A percentile compares a stretch with the other conserved stretches of the same genome.
phyloP scores from a whole-genome alignment of 53 echinoderm and acorn worm species.

The Mesocentrotus franciscanus region DNA sequence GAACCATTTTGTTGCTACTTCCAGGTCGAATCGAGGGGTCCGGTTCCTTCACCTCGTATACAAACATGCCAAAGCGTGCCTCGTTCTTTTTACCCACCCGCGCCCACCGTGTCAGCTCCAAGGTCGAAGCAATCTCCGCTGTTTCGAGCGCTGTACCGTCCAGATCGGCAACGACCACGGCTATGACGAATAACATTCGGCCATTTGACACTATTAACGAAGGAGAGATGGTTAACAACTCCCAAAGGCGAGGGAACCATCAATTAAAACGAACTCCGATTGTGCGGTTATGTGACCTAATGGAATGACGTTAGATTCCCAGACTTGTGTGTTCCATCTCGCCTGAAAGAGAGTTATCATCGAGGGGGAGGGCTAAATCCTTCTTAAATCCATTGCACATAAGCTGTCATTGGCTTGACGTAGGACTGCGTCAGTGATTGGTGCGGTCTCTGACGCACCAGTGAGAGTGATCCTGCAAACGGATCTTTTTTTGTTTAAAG shows the following conservation, averaged over 20 bases:
- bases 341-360: neutral
- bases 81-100: neutral
- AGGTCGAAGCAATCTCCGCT: conserved; percentile 21
- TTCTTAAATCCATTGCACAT: neutral
- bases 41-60: conserved; percentile 53
- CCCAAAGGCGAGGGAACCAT: neutral
- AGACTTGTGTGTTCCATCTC: neutral
- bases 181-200: neutral
- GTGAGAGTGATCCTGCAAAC: too few species aligned
- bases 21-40: conserved; percentile 54
- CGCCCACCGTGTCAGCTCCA: neutral
- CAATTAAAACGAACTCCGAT: neutral
- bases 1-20: neutral
- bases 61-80: conserved; percentile 60
- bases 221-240: neutral
- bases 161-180: neutral
- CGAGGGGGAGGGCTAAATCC: neutral
- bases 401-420: too few species aligned
- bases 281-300: conserved; percentile 13
- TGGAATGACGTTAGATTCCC: neutral
- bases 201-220: conserved; percentile 41
- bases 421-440: too few species aligned
- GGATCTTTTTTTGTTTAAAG: too few species aligned
- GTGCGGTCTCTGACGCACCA: too few species aligned
- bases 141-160: neutral